Percentiles rank a stretch among this genome's conserved stretches.
Evolutionary conservation across 2,888 invertebrate genomes (phyloP).

Genomic region (Xylophagus ater): DNA sequence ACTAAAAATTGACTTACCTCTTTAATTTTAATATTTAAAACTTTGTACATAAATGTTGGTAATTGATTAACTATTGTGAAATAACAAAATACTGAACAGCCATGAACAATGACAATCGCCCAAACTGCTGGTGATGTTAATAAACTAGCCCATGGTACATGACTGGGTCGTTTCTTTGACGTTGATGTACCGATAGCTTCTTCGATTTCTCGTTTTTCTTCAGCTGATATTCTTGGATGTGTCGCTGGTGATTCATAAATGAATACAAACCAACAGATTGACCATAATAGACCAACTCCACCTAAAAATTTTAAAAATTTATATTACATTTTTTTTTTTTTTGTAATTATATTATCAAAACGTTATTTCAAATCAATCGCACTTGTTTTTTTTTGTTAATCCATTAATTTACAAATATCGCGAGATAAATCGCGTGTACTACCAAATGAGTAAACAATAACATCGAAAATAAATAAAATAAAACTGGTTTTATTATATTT

Average conservation of each 20-base stretch:
- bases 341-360: too few relatives aligned
- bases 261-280: constrained; percentile 66
- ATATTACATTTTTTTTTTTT: too few relatives aligned
- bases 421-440: too few relatives aligned
- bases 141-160: constrained; percentile 65
- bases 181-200: constrained; percentile 55
- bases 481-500: too few relatives aligned
- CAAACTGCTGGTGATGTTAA: constrained; percentile 65
- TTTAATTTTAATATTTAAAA: constrained; percentile 66
- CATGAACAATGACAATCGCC: constrained; percentile 76
- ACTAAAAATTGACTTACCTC: constrained; percentile 42
- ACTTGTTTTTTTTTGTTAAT: too few relatives aligned
- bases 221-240: constrained; percentile 67
- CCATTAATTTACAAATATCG: too few relatives aligned
- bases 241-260: constrained; percentile 71
- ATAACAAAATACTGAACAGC: constrained; percentile 75
- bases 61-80: constrained; percentile 80
- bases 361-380: too few relatives aligned
- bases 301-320: too few relatives aligned
- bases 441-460: too few relatives aligned
- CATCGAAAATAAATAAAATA: too few relatives aligned
- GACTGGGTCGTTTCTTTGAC: constrained; percentile 46
- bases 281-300: constrained; percentile 67
- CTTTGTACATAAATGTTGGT: constrained; percentile 75
- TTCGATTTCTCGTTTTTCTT: constrained; percentile 62